Evolutionary conservation across 2,113 vertebrate genomes (phyloP).

Genomic region (Corydoras maculifer): DNA sequence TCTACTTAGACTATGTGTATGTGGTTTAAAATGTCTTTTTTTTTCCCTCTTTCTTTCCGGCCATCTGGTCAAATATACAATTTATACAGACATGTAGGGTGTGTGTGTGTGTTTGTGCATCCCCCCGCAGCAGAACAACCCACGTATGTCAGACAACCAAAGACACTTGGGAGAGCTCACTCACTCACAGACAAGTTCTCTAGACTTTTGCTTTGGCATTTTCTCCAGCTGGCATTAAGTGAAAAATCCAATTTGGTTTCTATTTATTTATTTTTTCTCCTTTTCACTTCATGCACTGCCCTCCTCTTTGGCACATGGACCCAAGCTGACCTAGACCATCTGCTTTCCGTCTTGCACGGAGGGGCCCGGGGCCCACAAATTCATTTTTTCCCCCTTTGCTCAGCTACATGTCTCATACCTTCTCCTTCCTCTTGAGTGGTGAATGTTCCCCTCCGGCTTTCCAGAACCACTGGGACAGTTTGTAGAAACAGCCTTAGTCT

Average conservation of each 20-base stretch:
- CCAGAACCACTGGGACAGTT: neutral
- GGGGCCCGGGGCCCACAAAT: conserved; percentile 31
- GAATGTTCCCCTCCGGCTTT: conserved; percentile 1
- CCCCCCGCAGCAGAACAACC: conserved; percentile 10
- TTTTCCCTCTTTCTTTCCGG: neutral
- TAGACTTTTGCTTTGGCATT: neutral
- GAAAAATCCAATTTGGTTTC: conserved; percentile 31
- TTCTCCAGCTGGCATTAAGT: neutral
- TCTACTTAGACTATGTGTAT: neutral
- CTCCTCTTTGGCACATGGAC: conserved; percentile 15
- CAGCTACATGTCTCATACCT: conserved; percentile 12
- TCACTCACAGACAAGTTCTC: neutral
- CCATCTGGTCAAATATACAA: conserved; percentile 39
- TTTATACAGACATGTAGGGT: conserved; percentile 36
- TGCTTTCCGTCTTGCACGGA: conserved; percentile 41
- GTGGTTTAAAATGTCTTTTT: neutral
- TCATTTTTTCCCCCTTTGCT: conserved; percentile 2
- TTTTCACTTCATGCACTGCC: conserved; percentile 1
- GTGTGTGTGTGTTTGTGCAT: conserved; percentile 15
- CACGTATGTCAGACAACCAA: conserved; percentile 13
- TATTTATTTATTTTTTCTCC: neutral
- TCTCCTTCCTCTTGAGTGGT: neutral
- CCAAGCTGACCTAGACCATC: conserved; percentile 37
- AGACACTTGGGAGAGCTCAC: neutral
- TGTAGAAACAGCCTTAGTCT: conserved; percentile 1